Base-by-base conservation (phyloP, 1,140 invertebrate genomes). In the Chymomyza costata region DNA sequence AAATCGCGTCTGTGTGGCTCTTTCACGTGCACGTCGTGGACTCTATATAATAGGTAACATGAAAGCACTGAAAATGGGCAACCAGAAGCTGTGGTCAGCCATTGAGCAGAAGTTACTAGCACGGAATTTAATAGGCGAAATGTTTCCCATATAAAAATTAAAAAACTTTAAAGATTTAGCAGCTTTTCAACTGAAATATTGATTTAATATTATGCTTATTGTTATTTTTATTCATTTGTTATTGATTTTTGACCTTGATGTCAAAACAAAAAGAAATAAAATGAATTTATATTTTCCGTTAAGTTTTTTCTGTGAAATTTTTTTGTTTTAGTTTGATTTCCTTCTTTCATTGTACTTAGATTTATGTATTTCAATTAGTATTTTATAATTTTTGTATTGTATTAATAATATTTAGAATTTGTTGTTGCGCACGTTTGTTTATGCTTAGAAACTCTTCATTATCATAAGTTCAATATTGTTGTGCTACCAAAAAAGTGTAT, bases 1-100 rank as follows among this genome's bases (percentile, higher is more conserved):
- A 40, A 96, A 96, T 86, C 87, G 95, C 46, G 89, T 96, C 30
- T 95, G 93, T 86, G 94, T 96, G 1, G 93, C 94, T 6, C 85
- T 96, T 5, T 95, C 94, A 0, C 86, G 94, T 63, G 94, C 94
- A 0, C 91, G 90, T 74, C 89, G 90, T 86, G 95, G 87, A 1
- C 86, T 90, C 13, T 90, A 88, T 55, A 87, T 90, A 10, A 86
- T 89, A 43, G 90, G 93, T 18, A 94, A 95, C 84, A 90, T 94
- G 63, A 73, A 88, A 1, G 87, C 89, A 15, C 68, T 94, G 6
- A 82, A 83, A 46, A 48, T 47, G 6, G 86, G 87, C 47, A 87
- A 86, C 31, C 25, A 3, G 0, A 60, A 85, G 38, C 68, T 90
- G 6, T 91, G 90, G 90, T 68, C 54, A 1, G 82, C 87, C 49